phyloP scores from a whole-genome alignment of 2,113 vertebrate genomes.

The Thunnus thynnus region DNA sequence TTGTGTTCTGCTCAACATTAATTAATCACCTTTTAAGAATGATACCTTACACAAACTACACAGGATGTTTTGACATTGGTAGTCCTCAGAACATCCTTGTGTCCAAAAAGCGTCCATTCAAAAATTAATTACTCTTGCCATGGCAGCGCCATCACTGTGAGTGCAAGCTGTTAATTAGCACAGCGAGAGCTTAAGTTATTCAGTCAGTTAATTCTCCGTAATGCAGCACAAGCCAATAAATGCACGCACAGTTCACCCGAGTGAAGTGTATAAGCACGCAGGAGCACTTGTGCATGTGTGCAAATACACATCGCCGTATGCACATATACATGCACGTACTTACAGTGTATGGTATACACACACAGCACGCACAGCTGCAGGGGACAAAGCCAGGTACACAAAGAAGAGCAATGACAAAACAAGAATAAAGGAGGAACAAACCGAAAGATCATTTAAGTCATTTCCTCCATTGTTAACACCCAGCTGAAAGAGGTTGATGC shows the following conservation, averaged over 20 bases:
- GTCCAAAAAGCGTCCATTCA: constrained; percentile 75
- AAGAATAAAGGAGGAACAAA: constrained; percentile 23
- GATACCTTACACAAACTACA: constrained; percentile 42
- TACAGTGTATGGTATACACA: background rate
- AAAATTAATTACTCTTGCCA: constrained; percentile 80
- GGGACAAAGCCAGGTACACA: background rate
- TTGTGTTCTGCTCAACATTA: constrained; percentile 33
- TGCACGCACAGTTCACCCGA: constrained; percentile 44
- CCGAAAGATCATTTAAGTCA: constrained; percentile 18
- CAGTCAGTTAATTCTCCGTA: constrained; percentile 77
- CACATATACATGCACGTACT: background rate
- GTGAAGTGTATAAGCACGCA: constrained; percentile 16
- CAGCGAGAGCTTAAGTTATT: constrained; percentile 75
- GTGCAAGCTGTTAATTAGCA: constrained; percentile 80
- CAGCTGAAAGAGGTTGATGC: constrained; percentile 26
- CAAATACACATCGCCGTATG: background rate
- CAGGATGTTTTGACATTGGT: constrained; percentile 66
- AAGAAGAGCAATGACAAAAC: constrained; percentile 20
- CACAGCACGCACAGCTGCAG: constrained; percentile 23
- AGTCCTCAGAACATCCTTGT: constrained; percentile 68
- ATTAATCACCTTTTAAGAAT: constrained; percentile 58
- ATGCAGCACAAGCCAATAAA: constrained; percentile 71
- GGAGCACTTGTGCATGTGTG: background rate
- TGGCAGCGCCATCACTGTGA: constrained; percentile 68
- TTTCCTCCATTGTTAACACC: constrained; percentile 42